Evolutionary conservation across 2,113 vertebrate genomes (phyloP).

Genomic region (Saguinus imperator): DNA sequence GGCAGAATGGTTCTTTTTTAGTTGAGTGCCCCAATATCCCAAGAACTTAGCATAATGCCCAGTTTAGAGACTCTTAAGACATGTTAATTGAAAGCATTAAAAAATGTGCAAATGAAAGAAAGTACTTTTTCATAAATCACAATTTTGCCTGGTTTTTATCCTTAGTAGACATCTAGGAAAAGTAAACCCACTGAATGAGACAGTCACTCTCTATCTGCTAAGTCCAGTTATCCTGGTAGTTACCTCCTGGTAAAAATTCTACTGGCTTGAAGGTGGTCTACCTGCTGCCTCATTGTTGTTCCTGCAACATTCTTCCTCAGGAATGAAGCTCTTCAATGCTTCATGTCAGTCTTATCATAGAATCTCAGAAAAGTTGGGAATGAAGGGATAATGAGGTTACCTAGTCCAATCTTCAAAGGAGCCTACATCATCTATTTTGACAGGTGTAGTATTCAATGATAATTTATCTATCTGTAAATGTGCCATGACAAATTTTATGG

Average conservation of each 20-base stretch:
- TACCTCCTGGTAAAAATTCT: not conserved
- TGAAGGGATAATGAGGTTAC: slow-evolving; percentile 42
- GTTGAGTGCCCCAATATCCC: not conserved
- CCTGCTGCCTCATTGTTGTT: not conserved
- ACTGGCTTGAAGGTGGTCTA: not conserved
- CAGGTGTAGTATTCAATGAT: slow-evolving; percentile 13
- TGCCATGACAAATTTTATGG: slow-evolving; percentile 61
- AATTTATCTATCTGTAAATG: slow-evolving; percentile 54
- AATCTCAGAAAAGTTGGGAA: not conserved
- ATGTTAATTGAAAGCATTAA: not conserved
- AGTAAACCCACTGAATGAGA: not conserved
- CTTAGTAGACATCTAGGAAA: not conserved
- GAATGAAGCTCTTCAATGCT: not conserved
- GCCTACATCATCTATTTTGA: slow-evolving; percentile 46
- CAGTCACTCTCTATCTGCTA: not conserved
- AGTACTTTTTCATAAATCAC: not conserved
- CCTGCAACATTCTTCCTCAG: not conserved
- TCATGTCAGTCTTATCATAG: not conserved
- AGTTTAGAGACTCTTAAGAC: not conserved
- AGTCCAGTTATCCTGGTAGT: not conserved
- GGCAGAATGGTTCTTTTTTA: not conserved
- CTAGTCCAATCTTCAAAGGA: slow-evolving; percentile 26
- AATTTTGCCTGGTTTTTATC: not conserved
- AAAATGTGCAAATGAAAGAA: not conserved
- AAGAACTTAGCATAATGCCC: not conserved